These are phyloP conservation scores for Allophyes oxyacanthae DNA, from an alignment of 2,888 invertebrate species.

Conservation along the genomic window DNA sequence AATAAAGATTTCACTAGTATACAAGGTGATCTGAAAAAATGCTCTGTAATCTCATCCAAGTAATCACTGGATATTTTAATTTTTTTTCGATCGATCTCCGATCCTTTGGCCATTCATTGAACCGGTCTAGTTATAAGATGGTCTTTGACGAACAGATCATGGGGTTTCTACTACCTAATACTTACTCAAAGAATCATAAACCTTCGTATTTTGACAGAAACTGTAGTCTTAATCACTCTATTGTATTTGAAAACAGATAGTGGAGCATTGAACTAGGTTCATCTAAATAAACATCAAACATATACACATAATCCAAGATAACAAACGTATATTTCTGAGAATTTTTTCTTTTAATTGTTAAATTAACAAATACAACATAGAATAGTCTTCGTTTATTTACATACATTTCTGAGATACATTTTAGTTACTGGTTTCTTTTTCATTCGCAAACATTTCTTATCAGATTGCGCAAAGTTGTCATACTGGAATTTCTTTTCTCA, in stretches of 20 bases:
- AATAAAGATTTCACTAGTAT: too few species aligned
- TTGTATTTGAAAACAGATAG: constrained; percentile 51
- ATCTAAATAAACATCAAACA: constrained; percentile 51
- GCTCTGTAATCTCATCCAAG: too few species aligned
- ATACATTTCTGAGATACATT: constrained; percentile 10
- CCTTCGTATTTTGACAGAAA: constrained; percentile 15
- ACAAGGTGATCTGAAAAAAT: too few species aligned
- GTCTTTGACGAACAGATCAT: too few species aligned
- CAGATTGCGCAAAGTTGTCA: too few species aligned
- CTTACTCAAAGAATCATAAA: constrained; percentile 1
- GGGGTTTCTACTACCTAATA: too few species aligned
- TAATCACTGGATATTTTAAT: too few species aligned
- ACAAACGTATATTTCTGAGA: constrained; percentile 40
- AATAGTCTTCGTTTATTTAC: constrained; percentile 33
- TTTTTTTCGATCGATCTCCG: too few species aligned
- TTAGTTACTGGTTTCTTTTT: constrained; percentile 10
- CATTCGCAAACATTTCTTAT: too few species aligned
- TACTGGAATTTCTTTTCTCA: too few species aligned
- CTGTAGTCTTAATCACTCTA: constrained; percentile 9
- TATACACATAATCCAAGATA: constrained; percentile 40
- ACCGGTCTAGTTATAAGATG: too few species aligned
- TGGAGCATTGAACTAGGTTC: constrained; percentile 54
- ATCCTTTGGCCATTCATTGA: too few species aligned
- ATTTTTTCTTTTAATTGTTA: constrained; percentile 27
- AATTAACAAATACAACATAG: constrained; percentile 20